These are phyloP conservation scores for Blera fallax DNA, from an alignment of 2,888 invertebrate genomes.

Conservation along the genomic window DNA sequence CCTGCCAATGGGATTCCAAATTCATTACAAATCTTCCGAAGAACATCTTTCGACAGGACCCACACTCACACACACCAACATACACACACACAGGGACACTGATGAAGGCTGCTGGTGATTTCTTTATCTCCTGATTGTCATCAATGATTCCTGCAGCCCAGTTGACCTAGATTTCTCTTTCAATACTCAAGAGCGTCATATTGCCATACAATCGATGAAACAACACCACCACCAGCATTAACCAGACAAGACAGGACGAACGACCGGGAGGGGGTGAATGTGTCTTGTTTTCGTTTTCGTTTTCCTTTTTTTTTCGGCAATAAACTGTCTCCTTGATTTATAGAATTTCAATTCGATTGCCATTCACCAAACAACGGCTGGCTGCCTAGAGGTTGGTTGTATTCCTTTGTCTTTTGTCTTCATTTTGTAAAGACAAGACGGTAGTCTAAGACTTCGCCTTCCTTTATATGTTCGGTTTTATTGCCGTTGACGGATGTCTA, in stretches of 20 bases:
- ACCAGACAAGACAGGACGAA: not conserved
- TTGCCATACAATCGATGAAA: conserved; percentile 3
- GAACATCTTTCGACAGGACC: not conserved
- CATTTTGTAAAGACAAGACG: not conserved
- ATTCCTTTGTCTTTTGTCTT: not conserved
- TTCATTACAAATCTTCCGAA: conserved; percentile 4
- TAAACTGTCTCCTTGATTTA: conserved; percentile 14
- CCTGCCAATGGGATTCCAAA: not conserved
- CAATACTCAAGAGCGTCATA: not conserved
- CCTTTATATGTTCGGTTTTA: not conserved
- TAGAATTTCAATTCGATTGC: conserved; percentile 6
- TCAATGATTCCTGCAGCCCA: not conserved
- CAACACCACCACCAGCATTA: not conserved
- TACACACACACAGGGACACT: too few relatives aligned
- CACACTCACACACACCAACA: not conserved
- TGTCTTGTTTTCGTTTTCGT: not conserved
- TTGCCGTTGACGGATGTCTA: not conserved
- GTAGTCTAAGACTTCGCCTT: not conserved
- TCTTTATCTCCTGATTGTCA: conserved; percentile 1
- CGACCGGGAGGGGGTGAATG: not conserved
- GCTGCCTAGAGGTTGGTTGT: not conserved
- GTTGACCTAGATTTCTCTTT: conserved; percentile 20
- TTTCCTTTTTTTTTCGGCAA: not conserved
- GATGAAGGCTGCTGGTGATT: not conserved
- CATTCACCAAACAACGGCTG: not conserved